A percentile compares a stretch with the other conserved stretches of the same genome.
phyloP scores from a whole-genome alignment of 2,113 vertebrate genomes.

The Vanacampus margaritifer region DNA sequence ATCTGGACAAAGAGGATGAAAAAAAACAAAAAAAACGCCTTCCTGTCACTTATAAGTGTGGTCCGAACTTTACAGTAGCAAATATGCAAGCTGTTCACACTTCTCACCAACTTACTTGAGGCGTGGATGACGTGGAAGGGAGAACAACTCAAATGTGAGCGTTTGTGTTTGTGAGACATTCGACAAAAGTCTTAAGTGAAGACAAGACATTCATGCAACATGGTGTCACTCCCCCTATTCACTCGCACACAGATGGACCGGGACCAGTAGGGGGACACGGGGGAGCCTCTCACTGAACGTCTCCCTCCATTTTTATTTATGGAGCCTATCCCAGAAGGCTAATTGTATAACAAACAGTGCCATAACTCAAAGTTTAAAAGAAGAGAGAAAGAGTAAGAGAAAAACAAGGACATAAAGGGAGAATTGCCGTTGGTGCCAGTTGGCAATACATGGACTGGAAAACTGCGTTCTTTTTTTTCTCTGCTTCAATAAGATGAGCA shows the following conservation, averaged over 20 bases:
- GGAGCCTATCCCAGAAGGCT: slow-evolving; percentile 61
- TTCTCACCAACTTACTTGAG: slow-evolving; percentile 43
- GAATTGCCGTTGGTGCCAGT: slow-evolving; percentile 44
- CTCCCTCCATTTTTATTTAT: slow-evolving; percentile 62
- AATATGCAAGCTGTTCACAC: slow-evolving; percentile 59
- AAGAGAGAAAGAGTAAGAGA: slow-evolving; percentile 29
- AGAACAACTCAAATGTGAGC: slow-evolving; percentile 2
- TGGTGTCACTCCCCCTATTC: slow-evolving; percentile 16
- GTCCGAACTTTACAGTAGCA: slow-evolving; percentile 49
- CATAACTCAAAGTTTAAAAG: slow-evolving; percentile 57
- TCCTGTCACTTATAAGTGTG: slow-evolving; percentile 44
- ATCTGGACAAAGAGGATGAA: slow-evolving; percentile 43
- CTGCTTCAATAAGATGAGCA: slow-evolving; percentile 14
- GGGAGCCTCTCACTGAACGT: slow-evolving; percentile 56
- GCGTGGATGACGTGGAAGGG: slow-evolving; percentile 39
- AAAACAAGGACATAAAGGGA: slow-evolving; percentile 43
- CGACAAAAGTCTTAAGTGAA: slow-evolving; percentile 29
- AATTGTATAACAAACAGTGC: slow-evolving; percentile 76
- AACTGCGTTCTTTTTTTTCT: neutral
- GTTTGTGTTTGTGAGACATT: slow-evolving; percentile 24
- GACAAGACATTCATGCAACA: slow-evolving; percentile 49
- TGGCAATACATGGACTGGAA: slow-evolving; percentile 40
- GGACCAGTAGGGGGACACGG: slow-evolving; percentile 31
- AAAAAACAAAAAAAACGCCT: slow-evolving; percentile 14
- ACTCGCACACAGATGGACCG: slow-evolving; percentile 49